Conservation (phyloP, 2,888 invertebrate species). For the Rhingia campestris region DNA sequence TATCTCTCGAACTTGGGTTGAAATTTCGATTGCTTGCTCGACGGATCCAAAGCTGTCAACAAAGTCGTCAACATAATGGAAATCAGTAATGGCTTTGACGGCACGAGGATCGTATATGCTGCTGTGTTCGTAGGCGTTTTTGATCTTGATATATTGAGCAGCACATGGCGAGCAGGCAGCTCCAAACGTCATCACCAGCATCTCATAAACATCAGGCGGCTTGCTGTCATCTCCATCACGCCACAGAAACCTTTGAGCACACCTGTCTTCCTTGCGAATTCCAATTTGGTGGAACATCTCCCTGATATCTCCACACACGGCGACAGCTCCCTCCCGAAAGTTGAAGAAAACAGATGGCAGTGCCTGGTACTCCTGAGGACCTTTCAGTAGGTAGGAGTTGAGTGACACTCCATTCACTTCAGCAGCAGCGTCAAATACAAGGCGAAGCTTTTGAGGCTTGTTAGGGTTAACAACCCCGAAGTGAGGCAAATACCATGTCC, state of each 20-base stretch:
- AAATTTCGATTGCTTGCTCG: too few relatives aligned
- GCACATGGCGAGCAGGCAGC: conserved; percentile 5
- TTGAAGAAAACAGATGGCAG: conserved; percentile 78
- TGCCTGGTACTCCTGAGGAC: conserved; percentile 77
- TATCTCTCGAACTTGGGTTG: conserved; percentile 9
- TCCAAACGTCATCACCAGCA: too few relatives aligned
- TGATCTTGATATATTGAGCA: too few relatives aligned
- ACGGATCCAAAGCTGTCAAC: conserved; percentile 23
- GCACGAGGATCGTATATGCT: too few relatives aligned
- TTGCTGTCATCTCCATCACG: conserved; percentile 44
- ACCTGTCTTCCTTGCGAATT: conserved; percentile 75
- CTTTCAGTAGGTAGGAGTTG: conserved; percentile 76
- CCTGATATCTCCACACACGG: conserved; percentile 76
- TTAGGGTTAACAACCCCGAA: too few relatives aligned
- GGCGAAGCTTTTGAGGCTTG: too few relatives aligned
- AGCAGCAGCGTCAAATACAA: too few relatives aligned
- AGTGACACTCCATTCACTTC: too few relatives aligned
- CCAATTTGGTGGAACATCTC: conserved; percentile 67
- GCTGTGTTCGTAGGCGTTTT: too few relatives aligned
- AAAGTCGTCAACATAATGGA: conserved; percentile 25
- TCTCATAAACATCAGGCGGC: neutral
- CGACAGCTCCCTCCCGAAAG: conserved; percentile 78
- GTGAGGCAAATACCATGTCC: too few relatives aligned
- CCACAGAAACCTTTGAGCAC: conserved; percentile 78
- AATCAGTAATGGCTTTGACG: conserved; percentile 6